A percentile compares a stretch with the other conserved stretches of the same genome.
These are phyloP conservation scores for Brenthis hecate DNA, from an alignment of 2,888 invertebrate species.

Conservation along the genomic window DNA sequence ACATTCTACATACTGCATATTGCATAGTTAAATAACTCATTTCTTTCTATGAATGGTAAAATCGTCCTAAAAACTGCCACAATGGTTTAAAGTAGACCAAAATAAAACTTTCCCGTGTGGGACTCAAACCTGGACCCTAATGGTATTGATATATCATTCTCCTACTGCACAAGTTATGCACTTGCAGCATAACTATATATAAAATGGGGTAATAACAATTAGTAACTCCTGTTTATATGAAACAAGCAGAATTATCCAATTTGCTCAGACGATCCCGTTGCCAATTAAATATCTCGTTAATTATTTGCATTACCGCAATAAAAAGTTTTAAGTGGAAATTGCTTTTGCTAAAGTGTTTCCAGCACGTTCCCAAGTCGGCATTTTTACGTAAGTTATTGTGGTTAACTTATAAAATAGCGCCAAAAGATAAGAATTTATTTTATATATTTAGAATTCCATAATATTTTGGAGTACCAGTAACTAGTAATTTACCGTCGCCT, in stretches of 20 bases:
- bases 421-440: neutral
- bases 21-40: too few species aligned
- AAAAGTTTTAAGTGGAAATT: constrained; percentile 23
- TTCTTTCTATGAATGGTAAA: too few species aligned
- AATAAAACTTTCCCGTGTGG: too few species aligned
- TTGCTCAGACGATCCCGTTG: constrained; percentile 34
- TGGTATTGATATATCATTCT: too few species aligned
- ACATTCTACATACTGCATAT: too few species aligned
- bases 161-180: neutral
- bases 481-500: too few species aligned
- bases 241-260: constrained; percentile 31
- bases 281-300: constrained; percentile 37
- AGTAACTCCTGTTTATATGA: constrained; percentile 22
- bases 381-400: constrained; percentile 5
- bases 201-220: constrained; percentile 22
- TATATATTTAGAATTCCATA: neutral
- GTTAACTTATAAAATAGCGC: neutral
- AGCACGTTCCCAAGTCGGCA: constrained; percentile 1
- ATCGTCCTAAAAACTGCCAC: too few species aligned
- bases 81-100: too few species aligned
- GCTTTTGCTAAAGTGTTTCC: constrained; percentile 19
- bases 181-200: constrained; percentile 8
- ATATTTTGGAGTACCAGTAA: neutral
- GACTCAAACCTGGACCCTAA: too few species aligned
- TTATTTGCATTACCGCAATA: constrained; percentile 33